phyloP scores from a whole-genome alignment of 2,888 invertebrate species.

The Thecophora atra region DNA sequence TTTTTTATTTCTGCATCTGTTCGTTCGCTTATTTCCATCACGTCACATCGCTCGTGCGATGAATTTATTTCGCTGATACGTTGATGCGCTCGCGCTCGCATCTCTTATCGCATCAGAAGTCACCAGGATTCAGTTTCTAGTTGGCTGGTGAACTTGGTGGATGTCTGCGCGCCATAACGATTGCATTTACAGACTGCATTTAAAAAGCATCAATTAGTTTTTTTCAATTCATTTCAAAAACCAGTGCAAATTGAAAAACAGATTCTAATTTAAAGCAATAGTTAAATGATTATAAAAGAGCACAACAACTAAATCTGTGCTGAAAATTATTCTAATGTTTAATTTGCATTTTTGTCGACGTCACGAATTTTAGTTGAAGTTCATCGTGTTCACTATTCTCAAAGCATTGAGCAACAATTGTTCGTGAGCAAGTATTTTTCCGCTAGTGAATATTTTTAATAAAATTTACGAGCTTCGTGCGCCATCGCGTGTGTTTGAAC shows the following conservation, averaged over 20 bases:
- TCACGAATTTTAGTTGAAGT: neutral
- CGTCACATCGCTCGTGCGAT: constrained; percentile 14
- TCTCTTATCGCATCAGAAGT: neutral
- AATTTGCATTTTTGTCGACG: neutral
- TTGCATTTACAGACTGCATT: neutral
- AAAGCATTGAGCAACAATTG: constrained; percentile 10
- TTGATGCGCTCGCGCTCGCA: neutral
- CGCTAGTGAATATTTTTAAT: neutral
- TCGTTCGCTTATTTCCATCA: neutral
- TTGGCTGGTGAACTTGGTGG: constrained; percentile 28
- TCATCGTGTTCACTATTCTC: neutral
- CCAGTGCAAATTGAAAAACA: too few species aligned
- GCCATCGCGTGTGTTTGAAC: neutral
- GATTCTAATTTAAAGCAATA: too few species aligned
- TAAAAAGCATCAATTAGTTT: constrained; percentile 23
- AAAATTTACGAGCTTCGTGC: neutral
- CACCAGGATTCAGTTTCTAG: constrained; percentile 29
- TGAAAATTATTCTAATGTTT: neutral
- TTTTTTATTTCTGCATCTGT: neutral
- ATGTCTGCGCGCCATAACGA: constrained; percentile 2
- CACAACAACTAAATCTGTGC: too few species aligned
- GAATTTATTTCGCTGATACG: constrained; percentile 6
- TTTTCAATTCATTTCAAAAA: neutral
- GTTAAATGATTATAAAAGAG: too few species aligned
- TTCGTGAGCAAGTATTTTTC: neutral